Evolutionary conservation across 2,113 vertebrate genomes (phyloP).

Genomic region (Zonotrichia leucophrys): DNA sequence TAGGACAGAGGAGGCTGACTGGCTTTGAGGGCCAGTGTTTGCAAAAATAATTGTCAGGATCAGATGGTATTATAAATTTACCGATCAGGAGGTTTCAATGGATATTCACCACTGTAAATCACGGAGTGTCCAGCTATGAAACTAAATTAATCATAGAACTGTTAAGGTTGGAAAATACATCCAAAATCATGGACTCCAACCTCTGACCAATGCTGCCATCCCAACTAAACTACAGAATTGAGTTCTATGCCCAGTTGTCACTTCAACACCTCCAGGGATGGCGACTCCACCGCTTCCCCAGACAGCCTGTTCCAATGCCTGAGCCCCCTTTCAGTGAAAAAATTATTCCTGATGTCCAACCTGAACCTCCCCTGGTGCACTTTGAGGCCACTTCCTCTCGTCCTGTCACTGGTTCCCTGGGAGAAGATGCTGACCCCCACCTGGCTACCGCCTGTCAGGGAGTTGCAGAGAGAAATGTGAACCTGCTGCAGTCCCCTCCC

Average conservation of each 20-base stretch:
- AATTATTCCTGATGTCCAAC: neutral
- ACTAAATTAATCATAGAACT: neutral
- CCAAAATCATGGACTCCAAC: neutral
- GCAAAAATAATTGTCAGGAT: slow-evolving; percentile 53
- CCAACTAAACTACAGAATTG: neutral
- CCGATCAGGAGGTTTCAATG: slow-evolving; percentile 45
- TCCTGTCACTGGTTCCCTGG: neutral
- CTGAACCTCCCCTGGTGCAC: neutral
- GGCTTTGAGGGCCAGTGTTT: slow-evolving; percentile 35
- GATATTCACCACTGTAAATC: slow-evolving; percentile 22
- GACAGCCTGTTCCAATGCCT: neutral
- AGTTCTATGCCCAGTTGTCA: neutral
- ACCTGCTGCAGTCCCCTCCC: neutral
- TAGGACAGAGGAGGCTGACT: slow-evolving; percentile 53
- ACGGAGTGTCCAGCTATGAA: neutral
- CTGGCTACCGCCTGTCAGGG: neutral
- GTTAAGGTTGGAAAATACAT: neutral
- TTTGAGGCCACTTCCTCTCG: neutral
- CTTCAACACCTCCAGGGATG: neutral
- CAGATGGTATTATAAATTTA: slow-evolving; percentile 64
- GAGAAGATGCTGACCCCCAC: too few relatives aligned
- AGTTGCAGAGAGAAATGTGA: neutral
- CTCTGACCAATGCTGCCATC: neutral
- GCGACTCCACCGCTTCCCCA: too few relatives aligned
- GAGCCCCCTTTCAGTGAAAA: neutral